These are phyloP conservation scores for Syngnathoides biaculeatus DNA, from an alignment of 2,113 vertebrate genomes.

Conservation along the genomic window DNA sequence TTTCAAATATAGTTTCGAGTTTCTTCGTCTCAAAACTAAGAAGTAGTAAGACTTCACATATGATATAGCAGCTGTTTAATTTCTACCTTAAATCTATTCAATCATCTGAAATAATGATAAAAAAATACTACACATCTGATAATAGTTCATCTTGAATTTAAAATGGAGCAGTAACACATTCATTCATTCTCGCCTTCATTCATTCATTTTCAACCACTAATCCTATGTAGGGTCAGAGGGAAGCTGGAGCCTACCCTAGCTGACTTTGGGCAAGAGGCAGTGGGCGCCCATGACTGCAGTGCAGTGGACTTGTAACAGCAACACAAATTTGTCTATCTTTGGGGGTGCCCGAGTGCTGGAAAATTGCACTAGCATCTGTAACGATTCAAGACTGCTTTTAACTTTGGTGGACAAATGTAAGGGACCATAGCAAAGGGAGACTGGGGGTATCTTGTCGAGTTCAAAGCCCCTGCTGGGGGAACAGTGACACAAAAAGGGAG, in stretches of 20 bases:
- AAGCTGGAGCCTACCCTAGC: background rate
- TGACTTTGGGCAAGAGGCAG: background rate
- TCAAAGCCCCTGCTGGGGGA: slow-evolving; percentile 44
- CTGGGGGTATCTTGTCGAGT: slow-evolving; percentile 42
- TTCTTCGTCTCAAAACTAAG: slow-evolving; percentile 62
- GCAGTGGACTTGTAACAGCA: slow-evolving; percentile 22
- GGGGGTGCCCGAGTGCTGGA: slow-evolving; percentile 33
- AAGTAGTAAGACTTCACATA: slow-evolving; percentile 58
- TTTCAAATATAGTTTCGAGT: slow-evolving; percentile 59
- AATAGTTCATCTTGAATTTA: slow-evolving; percentile 30
- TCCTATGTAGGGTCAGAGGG: too few species aligned
- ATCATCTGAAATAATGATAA: slow-evolving; percentile 32
- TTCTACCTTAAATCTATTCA: slow-evolving; percentile 47
- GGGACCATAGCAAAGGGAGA: slow-evolving; percentile 48
- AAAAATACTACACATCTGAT: background rate
- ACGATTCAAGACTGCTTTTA: slow-evolving; percentile 58
- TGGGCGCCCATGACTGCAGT: background rate
- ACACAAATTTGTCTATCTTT: slow-evolving; percentile 43
- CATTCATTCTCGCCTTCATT: background rate
- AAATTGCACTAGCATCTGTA: slow-evolving; percentile 60
- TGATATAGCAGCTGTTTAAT: slow-evolving; percentile 57
- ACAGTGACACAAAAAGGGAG: slow-evolving; percentile 32
- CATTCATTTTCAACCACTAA: background rate
- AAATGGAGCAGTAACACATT: slow-evolving; percentile 24
- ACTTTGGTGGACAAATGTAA: slow-evolving; percentile 35